Base-by-base conservation (phyloP, 1,140 invertebrate genomes). In the Macrobrachium nipponense region DNA sequence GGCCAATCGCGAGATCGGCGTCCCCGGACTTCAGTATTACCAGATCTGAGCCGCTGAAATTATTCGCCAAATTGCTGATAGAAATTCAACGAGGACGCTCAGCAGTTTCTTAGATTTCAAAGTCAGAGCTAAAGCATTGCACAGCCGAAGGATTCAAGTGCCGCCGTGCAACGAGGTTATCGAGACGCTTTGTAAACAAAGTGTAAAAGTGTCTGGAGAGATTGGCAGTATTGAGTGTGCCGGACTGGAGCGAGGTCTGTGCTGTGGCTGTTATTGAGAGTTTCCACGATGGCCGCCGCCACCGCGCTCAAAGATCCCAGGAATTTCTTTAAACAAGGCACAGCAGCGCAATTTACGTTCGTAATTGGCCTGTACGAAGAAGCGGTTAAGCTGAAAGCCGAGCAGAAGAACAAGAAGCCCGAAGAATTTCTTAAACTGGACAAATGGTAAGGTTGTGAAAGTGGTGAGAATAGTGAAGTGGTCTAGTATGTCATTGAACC, bases 371-470 rank as follows among this genome's bases (percentile, higher is more conserved):
- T 90, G 36, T 91, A 91, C 84, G 89, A 90, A 80, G 90, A 90
- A 64, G 91, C 90, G 72, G 82, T 91, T 5, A 90, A 89, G 82
- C 80, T 90, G 85, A 90, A 90, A 87, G 90, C 91, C 18, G 80
- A 88, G 62, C 88, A 90, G 81, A 90, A 90, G 82, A 90, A 89
- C 72, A 91, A 90, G 86, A 91, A 91, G 89, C 90, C 90, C 12
- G 90, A 90, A 87, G 90, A 91, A 88, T 89, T 90, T 73, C 89
- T 91, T 62, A 91, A 91, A 87, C 88, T 91, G 59, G 91, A 91
- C 87, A 90, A 88, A 88, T 91, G 91, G 91, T 91, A 90, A 90
- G 91, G 88, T 36, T 51, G 51, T 51, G 51, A 51, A 51, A 68
- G 27, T 20, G 60, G 80, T 14, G 66, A 70, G 66, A 80, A 64